Conservation (phyloP, 2,113 vertebrate species). For the Piliocolobus tephrosceles region DNA sequence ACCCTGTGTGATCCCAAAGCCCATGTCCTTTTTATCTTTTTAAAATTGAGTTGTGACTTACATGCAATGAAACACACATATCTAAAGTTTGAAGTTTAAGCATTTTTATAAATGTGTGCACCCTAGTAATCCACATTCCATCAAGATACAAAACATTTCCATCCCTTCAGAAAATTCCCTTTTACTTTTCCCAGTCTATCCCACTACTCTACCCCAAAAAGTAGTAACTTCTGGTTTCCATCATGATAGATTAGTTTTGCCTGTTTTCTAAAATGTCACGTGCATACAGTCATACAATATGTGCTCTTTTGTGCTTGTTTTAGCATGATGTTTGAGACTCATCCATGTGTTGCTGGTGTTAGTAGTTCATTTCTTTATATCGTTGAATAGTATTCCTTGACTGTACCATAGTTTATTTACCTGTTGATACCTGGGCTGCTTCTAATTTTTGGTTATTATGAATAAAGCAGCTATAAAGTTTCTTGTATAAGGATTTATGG, state of each 20-base stretch:
- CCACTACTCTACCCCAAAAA: background rate
- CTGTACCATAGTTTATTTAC: background rate
- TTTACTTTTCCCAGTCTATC: background rate
- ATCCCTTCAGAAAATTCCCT: conserved; percentile 40
- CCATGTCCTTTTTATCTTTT: background rate
- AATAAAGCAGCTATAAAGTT: conserved; percentile 22
- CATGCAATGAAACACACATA: background rate
- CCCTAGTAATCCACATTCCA: background rate
- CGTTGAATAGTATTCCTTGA: background rate
- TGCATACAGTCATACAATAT: background rate
- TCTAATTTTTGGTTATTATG: background rate
- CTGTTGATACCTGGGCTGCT: background rate
- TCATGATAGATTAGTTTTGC: background rate
- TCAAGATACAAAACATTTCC: conserved; percentile 4
- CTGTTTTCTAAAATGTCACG: conserved; percentile 23
- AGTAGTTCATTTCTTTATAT: background rate
- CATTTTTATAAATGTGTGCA: background rate
- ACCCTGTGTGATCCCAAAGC: conserved; percentile 23
- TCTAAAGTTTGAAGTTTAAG: background rate
- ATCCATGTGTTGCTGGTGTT: background rate
- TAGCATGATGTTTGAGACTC: background rate
- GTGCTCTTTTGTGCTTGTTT: background rate
- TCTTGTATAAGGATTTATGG: background rate
- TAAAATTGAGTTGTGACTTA: conserved; percentile 31
- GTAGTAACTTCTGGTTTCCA: background rate